These are phyloP conservation scores for Shargacucullia verbasci DNA, from an alignment of 2,888 invertebrate species.

Conservation along the genomic window DNA sequence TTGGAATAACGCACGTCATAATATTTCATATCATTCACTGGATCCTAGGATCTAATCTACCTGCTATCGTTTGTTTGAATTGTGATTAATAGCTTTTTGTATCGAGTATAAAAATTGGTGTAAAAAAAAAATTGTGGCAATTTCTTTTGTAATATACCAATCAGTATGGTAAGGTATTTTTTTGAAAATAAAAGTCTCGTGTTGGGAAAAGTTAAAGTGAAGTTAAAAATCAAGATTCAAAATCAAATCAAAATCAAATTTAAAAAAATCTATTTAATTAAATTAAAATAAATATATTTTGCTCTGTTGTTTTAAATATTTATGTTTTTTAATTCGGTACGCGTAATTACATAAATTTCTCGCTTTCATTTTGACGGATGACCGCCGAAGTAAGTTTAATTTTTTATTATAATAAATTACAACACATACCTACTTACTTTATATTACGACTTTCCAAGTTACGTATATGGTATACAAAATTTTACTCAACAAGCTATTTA, in stretches of 20 bases:
- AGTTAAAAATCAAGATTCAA: no score
- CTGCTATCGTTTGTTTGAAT: slow-evolving; percentile 31
- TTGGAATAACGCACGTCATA: slow-evolving; percentile 66
- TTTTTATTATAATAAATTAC: slow-evolving; percentile 14
- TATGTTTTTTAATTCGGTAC: no score
- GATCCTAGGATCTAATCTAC: slow-evolving; percentile 42
- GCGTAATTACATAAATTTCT: no score
- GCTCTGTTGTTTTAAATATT: no score
- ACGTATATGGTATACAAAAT: slow-evolving; percentile 12
- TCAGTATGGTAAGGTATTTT: neutral
- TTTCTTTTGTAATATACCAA: slow-evolving; percentile 3
- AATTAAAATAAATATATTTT: no score
- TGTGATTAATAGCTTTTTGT: slow-evolving; percentile 25
- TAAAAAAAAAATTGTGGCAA: slow-evolving; percentile 11
- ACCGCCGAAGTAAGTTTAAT: neutral
- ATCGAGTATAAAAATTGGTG: slow-evolving; percentile 9
- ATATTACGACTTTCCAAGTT: slow-evolving; percentile 10
- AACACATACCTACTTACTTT: slow-evolving; percentile 2
- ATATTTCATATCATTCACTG: slow-evolving; percentile 54
- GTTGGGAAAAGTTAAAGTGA: no score
- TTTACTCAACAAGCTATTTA: neutral
- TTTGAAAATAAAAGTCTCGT: no score
- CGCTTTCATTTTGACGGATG: neutral
- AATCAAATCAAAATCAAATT: no score
- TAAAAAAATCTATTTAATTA: no score